Evolutionary conservation across 1,140 invertebrate genomes (phyloP).

Genomic region (Prorops nasuta): DNA sequence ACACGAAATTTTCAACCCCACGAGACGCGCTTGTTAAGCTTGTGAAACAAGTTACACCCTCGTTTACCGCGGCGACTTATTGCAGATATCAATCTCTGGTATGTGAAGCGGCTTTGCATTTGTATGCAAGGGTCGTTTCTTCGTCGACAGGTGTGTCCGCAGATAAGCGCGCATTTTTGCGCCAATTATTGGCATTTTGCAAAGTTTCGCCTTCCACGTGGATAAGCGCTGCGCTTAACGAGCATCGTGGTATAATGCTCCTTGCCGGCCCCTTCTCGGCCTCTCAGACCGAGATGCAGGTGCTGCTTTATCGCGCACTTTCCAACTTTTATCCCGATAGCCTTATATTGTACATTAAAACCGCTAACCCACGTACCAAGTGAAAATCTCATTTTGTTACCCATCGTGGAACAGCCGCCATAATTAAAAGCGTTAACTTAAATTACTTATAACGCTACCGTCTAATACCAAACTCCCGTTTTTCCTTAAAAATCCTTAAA

Average conservation of each 20-base stretch:
- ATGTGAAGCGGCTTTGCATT: conserved; percentile 31
- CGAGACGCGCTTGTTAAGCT: conserved; percentile 11
- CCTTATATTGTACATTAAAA: too few relatives aligned
- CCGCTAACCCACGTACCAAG: too few relatives aligned
- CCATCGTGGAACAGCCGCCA: too few relatives aligned
- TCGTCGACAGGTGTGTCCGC: conserved; percentile 37
- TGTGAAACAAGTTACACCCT: conserved; percentile 23
- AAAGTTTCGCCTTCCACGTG: conserved; percentile 27
- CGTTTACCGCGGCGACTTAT: conserved; percentile 29
- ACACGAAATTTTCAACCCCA: too few relatives aligned
- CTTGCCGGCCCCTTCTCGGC: conserved; percentile 12
- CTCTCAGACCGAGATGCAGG: conserved; percentile 14
- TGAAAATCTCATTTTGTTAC: too few relatives aligned
- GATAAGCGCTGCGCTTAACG: conserved; percentile 27
- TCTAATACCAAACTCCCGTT: too few relatives aligned
- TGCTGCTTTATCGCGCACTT: conserved; percentile 12
- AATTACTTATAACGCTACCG: too few relatives aligned
- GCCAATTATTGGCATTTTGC: conserved; percentile 49
- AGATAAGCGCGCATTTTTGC: conserved; percentile 42
- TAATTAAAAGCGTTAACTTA: too few relatives aligned
- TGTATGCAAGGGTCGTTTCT: conserved; percentile 32
- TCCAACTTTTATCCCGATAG: neutral
- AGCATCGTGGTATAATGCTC: conserved; percentile 29
- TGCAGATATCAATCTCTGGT: conserved; percentile 35
- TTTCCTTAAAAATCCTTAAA: too few relatives aligned